A percentile compares a stretch with the other conserved stretches of the same genome.
These are phyloP conservation scores for Lasioglossum marginatum DNA, from an alignment of 2,888 invertebrate genomes.

Conservation along the genomic window DNA sequence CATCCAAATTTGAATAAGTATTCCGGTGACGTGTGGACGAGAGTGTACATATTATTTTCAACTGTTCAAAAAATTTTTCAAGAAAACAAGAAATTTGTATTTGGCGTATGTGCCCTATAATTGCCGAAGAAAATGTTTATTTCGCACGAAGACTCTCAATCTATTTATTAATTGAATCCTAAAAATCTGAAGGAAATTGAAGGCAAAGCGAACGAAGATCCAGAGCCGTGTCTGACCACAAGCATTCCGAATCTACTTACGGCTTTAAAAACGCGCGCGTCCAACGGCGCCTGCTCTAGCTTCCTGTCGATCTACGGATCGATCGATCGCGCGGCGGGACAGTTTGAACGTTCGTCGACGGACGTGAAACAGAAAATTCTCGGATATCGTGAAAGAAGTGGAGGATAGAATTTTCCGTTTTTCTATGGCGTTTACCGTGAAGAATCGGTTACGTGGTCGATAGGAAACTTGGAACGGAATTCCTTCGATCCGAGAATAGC, in stretches of 20 bases:
- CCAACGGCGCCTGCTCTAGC: not conserved
- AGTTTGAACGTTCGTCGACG: slow-evolving; percentile 40
- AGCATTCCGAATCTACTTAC: slow-evolving; percentile 2
- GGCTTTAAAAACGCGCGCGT: not conserved
- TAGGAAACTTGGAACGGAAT: slow-evolving; percentile 78
- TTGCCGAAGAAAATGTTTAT: not conserved
- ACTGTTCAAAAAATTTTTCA: too few relatives aligned
- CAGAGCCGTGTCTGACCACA: not conserved
- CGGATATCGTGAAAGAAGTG: not conserved
- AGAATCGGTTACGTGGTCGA: slow-evolving; percentile 72
- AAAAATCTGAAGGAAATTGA: not conserved
- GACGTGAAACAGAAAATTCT: slow-evolving; percentile 11
- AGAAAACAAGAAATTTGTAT: too few relatives aligned
- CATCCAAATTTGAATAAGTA: too few relatives aligned
- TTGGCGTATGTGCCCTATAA: not conserved
- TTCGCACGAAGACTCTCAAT: not conserved
- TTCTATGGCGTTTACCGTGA: slow-evolving; percentile 71
- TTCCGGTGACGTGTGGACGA: too few relatives aligned
- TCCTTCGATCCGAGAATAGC: slow-evolving; percentile 82
- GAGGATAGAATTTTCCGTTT: not conserved
- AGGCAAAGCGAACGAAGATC: not conserved
- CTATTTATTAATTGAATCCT: not conserved
- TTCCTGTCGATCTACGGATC: slow-evolving; percentile 42
- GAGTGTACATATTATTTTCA: not conserved
- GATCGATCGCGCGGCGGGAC: slow-evolving; percentile 49